These are phyloP conservation scores for Lithosia quadra DNA, from an alignment of 2,888 invertebrate species.

Conservation along the genomic window DNA sequence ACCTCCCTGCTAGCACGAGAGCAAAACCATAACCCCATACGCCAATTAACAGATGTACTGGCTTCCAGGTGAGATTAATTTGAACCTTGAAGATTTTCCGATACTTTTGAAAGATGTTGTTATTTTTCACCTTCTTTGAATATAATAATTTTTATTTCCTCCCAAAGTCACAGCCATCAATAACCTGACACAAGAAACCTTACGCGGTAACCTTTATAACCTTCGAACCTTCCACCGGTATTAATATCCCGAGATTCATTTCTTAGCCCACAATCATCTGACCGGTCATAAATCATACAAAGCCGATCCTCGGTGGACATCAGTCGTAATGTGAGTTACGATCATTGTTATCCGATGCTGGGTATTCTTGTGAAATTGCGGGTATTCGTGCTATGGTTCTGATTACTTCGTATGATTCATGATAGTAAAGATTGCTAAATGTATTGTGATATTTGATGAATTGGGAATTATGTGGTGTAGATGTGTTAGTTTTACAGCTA, in stretches of 20 bases:
- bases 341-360: slow-evolving; percentile 71
- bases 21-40: too few relatives aligned
- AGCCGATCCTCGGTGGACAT: slow-evolving; percentile 58
- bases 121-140: too few relatives aligned
- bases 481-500: too few relatives aligned
- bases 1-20: too few relatives aligned
- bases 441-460: not conserved
- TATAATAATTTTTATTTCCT: too few relatives aligned
- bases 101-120: too few relatives aligned
- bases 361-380: slow-evolving; percentile 41
- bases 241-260: slow-evolving; percentile 74
- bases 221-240: slow-evolving; percentile 51
- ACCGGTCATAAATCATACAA: slow-evolving; percentile 69
- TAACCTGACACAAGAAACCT: slow-evolving; percentile 29
- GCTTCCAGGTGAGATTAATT: too few relatives aligned
- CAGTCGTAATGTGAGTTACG: slow-evolving; percentile 71
- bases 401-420: slow-evolving; percentile 36
- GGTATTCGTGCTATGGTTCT: slow-evolving; percentile 35
- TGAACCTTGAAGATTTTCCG: too few relatives aligned
- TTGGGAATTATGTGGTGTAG: too few relatives aligned
- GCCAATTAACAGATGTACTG: too few relatives aligned
- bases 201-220: slow-evolving; percentile 47
- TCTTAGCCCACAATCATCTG: slow-evolving; percentile 69
- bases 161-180: slow-evolving; percentile 26
- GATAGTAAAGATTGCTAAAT: not conserved